Conservation (phyloP, 2,113 vertebrate genomes). For the Acrocephalus kingi region DNA sequence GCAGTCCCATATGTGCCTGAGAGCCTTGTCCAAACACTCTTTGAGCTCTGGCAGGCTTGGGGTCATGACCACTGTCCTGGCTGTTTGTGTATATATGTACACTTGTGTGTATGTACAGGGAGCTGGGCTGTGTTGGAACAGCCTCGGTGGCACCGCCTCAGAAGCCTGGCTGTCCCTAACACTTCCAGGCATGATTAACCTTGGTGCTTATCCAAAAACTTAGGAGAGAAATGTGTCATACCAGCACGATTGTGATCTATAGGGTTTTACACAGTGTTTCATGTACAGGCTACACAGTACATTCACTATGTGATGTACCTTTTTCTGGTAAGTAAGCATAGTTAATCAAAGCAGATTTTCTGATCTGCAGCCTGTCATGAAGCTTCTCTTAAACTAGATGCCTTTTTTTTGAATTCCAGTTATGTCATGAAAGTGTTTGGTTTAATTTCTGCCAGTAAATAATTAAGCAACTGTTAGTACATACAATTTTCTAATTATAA, state of each 20-base stretch:
- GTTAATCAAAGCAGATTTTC: not conserved
- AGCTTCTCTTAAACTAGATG: not conserved
- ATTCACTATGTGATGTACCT: accelerated
- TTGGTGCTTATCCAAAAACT: accelerated
- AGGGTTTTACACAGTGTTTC: not conserved
- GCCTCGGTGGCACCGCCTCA: accelerated
- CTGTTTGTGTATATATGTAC: not conserved
- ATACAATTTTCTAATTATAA: not conserved
- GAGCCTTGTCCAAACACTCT: not conserved
- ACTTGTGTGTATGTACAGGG: not conserved
- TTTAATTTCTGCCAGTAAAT: not conserved
- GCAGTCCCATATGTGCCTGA: not conserved
- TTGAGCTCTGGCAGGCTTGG: not conserved
- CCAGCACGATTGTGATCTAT: accelerated
- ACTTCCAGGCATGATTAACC: accelerated
- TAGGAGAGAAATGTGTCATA: accelerated
- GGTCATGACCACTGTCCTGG: not conserved
- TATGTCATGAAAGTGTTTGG: not conserved
- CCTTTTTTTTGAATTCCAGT: not conserved
- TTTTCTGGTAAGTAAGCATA: not conserved
- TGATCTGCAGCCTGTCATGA: not conserved
- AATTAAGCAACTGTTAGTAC: not conserved
- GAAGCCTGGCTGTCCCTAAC: not conserved
- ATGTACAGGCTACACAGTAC: accelerated
- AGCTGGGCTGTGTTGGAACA: not conserved